phyloP scores from a whole-genome alignment of 2,113 vertebrate genomes.

The Vulpes ferrilata region DNA sequence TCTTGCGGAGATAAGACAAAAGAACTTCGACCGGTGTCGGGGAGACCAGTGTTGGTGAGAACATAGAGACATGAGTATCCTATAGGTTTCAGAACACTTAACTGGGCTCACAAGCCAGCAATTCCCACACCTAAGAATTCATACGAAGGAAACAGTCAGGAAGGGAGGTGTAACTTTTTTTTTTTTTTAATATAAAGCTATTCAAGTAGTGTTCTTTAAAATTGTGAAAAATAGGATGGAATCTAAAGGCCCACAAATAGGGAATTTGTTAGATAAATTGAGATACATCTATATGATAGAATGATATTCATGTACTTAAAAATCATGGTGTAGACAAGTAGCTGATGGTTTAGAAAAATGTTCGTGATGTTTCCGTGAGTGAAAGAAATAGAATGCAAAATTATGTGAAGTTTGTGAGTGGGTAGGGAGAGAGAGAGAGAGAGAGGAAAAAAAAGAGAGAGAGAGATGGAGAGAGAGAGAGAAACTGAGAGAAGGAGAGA shows the following conservation, averaged over 20 bases:
- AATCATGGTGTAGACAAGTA: not conserved
- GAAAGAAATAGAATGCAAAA: conserved; percentile 6
- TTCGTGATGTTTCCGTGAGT: not conserved
- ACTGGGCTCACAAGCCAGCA: not conserved
- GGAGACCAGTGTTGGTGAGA: not conserved
- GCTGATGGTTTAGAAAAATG: conserved; percentile 49
- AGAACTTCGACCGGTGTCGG: too few species aligned
- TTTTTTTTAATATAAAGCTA: not conserved
- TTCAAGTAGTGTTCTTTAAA: not conserved
- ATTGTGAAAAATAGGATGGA: not conserved
- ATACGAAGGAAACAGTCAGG: not conserved
- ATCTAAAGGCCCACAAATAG: not conserved
- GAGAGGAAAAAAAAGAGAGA: too few species aligned
- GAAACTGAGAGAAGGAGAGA: not conserved
- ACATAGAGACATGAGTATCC: not conserved
- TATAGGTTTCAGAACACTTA: not conserved
- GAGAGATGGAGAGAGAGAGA: not conserved
- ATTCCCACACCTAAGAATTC: not conserved
- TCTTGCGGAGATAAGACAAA: not conserved
- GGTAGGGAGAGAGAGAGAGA: too few species aligned
- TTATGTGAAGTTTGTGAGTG: not conserved
- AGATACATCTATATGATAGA: not conserved
- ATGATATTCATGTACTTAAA: not conserved
- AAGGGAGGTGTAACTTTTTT: not conserved
- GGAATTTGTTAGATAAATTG: conserved; percentile 7